Percentiles rank a stretch among this genome's conserved stretches.
phyloP scores from a whole-genome alignment of 2,113 vertebrate genomes.

The Pyrgilauda ruficollis region DNA sequence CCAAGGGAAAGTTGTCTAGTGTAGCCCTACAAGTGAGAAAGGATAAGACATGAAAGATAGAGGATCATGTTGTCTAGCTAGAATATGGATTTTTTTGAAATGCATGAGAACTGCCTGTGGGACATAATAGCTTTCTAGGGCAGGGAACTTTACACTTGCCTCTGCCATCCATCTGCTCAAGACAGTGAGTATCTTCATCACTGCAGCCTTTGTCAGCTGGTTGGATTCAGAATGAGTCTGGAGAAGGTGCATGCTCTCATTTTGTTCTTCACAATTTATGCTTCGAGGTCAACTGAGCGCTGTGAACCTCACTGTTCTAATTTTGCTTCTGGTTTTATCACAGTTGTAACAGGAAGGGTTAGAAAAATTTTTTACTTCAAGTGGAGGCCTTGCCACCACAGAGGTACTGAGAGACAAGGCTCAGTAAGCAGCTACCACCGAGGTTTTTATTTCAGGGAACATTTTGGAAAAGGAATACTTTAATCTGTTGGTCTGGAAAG shows the following conservation, averaged over 20 bases:
- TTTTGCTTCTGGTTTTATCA: neutral
- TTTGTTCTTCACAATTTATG: neutral
- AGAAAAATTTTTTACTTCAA: neutral
- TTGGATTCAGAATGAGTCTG: neutral
- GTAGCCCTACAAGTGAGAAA: neutral
- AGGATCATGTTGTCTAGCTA: neutral
- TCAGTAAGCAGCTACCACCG: neutral
- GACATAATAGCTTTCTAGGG: neutral
- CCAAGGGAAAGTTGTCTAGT: neutral
- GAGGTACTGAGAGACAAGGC: neutral
- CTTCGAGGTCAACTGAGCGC: neutral
- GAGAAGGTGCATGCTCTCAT: neutral
- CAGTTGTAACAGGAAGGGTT: neutral
- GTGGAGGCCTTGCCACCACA: neutral
- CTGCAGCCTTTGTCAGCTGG: neutral
- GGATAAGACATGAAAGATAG: neutral
- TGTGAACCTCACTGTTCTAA: neutral
- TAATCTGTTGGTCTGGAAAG: neutral
- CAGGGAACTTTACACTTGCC: neutral
- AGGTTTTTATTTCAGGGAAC: neutral
- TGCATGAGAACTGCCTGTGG: neutral
- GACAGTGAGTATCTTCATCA: neutral
- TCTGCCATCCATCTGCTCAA: neutral
- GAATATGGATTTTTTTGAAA: neutral
- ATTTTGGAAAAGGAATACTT: neutral